phyloP scores from a whole-genome alignment of 2,113 vertebrate species.

The Eulacestoma nigropectus region DNA sequence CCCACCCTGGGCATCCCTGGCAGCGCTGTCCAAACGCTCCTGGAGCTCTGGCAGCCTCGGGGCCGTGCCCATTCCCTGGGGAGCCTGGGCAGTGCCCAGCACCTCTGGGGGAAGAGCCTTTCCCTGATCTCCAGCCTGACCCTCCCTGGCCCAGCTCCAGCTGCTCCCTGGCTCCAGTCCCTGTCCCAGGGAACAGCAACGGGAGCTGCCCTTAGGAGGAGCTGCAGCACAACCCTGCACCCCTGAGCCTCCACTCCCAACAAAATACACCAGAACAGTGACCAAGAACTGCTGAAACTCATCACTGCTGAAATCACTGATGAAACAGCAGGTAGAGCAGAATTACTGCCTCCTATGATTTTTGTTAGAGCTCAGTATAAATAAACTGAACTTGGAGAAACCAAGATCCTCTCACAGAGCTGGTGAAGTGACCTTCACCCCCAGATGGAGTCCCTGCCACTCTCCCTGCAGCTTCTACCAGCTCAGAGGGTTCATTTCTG shows the following conservation, averaged over 20 bases:
- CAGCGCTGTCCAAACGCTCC: neutral
- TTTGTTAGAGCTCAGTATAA: neutral
- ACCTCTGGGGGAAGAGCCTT: neutral
- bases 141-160: neutral
- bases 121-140: rapidly evolving
- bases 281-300: neutral
- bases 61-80: neutral
- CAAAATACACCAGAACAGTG: neutral
- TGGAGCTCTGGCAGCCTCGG: neutral
- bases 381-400: neutral
- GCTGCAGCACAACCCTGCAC: neutral
- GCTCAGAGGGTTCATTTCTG: rapidly evolving
- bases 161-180: rapidly evolving
- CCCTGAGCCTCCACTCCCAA: neutral
- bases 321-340: neutral
- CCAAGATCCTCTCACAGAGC: neutral
- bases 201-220: neutral
- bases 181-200: neutral
- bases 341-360: neutral
- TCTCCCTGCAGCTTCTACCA: rapidly evolving
- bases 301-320: neutral
- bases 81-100: neutral
- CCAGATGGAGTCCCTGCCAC: neutral
- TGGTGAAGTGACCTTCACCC: neutral
- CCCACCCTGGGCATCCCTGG: neutral